phyloP scores from a whole-genome alignment of 1,140 invertebrate species.

The Ceratosolen solmsi region DNA sequence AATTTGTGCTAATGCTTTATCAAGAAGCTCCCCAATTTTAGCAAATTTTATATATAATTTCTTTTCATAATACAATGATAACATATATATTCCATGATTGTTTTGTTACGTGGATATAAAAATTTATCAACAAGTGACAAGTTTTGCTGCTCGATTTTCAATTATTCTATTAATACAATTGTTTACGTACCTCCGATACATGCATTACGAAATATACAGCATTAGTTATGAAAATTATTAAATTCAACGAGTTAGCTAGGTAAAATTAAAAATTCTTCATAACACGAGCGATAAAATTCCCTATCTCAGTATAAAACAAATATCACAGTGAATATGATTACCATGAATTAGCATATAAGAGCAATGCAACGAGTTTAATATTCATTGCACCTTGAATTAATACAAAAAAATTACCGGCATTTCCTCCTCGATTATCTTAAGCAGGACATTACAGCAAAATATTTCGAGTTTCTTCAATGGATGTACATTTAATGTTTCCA shows the following conservation, averaged over 20 bases:
- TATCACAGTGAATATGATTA: not conserved
- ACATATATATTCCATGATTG: no score
- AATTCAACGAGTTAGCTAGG: not conserved
- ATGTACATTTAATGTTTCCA: constrained; percentile 7
- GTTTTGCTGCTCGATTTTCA: no score
- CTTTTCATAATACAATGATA: no score
- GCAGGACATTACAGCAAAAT: not conserved
- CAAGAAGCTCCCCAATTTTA: no score
- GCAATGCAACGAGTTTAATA: constrained; percentile 6
- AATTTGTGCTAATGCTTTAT: no score
- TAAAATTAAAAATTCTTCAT: not conserved
- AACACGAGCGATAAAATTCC: constrained; percentile 7
- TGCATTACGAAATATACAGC: no score
- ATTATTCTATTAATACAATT: no score
- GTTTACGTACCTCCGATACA: no score
- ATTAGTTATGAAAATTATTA: not conserved
- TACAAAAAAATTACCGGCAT: constrained; percentile 16
- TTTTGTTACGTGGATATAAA: no score
- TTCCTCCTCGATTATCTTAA: not conserved
- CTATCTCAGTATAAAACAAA: constrained; percentile 2
- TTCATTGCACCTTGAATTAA: not conserved
- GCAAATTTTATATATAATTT: no score
- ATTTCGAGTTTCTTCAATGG: constrained; percentile 28
- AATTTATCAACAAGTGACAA: no score
- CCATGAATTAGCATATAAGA: not conserved